Base-by-base conservation (phyloP, 2,888 invertebrate genomes). In the Euplexia lucipara region DNA sequence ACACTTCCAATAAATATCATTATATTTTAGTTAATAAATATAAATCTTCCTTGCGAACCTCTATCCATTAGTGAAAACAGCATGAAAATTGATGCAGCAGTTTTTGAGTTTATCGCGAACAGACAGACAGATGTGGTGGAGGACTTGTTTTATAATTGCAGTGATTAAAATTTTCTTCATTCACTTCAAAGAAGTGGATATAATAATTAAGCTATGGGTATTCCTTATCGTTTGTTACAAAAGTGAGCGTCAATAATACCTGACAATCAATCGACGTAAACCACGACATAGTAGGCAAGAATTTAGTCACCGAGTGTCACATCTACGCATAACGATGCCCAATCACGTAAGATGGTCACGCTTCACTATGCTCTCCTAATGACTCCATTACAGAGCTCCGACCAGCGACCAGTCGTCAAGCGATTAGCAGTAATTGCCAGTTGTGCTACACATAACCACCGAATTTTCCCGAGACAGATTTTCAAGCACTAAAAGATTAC, bases 391-490 rank as follows among this genome's bases (percentile, higher is more conserved):
- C 72, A 44, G 5, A 39, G 44, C 9, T 22, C 42, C 42, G 61
- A 49, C 26, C 47, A 35, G 42, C 39, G 30, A 52, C 47, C 57
- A 60, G 68, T 69, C 62, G 61, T 76, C 52, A 60, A 56, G 61
- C 57, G 66, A 76, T 77, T 66, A 79, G 53, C 54, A 51, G 71
- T 71, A 58, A 71, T 71, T 51, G 44, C 47, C 54, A 41, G 52
- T 45, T 39, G 51, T 30, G 2, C 26, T 18, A 34, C 32, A 66
- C 18, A 32, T 30, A 26, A 5, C 30, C 39, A 60, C 22, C 35
- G 22, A 75, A 63, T 56, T 60, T 66, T 64, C 47, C 44, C 45
- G 26, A 62, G 53, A 32, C 48, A 53, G 49, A 64, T 68, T 70
- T 47, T 20, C 44, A 49, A 44, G 45, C 45, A 35, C 34, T 42